Evolutionary conservation across 2,113 vertebrate genomes (phyloP).

Genomic region (Taurulus bubalis): DNA sequence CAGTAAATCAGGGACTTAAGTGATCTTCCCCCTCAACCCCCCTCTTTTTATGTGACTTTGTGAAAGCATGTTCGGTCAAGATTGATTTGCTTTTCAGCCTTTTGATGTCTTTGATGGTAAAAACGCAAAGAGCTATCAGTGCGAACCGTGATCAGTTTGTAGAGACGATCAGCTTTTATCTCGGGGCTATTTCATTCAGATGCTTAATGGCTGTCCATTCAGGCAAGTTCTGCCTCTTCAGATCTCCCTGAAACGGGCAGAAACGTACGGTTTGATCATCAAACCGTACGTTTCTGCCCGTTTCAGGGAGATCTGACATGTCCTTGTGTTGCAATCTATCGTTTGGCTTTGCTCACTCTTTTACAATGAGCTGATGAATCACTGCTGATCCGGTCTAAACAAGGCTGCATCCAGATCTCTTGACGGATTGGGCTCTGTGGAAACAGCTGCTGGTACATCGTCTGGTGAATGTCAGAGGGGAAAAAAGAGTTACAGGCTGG

Average conservation of each 20-base stretch:
- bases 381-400: constrained; percentile 26
- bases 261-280: too few species aligned
- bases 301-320: neutral
- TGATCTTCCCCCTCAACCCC: too few species aligned
- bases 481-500: constrained; percentile 10
- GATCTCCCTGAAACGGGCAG: too few species aligned
- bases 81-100: constrained; percentile 28
- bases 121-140: constrained; percentile 15
- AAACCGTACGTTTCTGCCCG: constrained; percentile 13
- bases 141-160: constrained; percentile 22
- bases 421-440: constrained; percentile 14
- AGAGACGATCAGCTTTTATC: constrained; percentile 20
- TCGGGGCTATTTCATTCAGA: constrained; percentile 31
- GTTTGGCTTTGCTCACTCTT: constrained; percentile 28
- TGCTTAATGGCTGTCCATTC: neutral
- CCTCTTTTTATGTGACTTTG: neutral
- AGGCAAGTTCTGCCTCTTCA: neutral
- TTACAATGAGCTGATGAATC: constrained; percentile 35
- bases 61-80: neutral
- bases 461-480: constrained; percentile 3
- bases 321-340: constrained; percentile 16
- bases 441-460: constrained; percentile 29
- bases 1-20: neutral
- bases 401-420: constrained; percentile 4
- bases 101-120: constrained; percentile 22